Percentiles rank a stretch among this genome's conserved stretches.
These are phyloP conservation scores for Masticophis lateralis DNA, from an alignment of 2,797 vertebrate species.

Conservation along the genomic window DNA sequence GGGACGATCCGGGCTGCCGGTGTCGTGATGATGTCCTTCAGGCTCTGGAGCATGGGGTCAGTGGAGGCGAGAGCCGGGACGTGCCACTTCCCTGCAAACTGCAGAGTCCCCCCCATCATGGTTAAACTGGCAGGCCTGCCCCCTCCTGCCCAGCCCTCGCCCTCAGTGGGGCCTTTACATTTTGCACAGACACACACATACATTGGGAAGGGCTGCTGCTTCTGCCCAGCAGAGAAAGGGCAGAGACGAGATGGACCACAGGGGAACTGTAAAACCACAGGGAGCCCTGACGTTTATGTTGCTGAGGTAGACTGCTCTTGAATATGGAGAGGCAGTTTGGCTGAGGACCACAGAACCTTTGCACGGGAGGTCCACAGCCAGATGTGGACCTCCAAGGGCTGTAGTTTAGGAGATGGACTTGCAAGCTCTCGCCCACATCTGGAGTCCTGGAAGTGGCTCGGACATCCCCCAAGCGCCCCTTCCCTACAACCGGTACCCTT, in stretches of 20 bases:
- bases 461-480: background rate
- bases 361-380: background rate
- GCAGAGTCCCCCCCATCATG: background rate
- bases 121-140: background rate
- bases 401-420: background rate
- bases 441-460: background rate
- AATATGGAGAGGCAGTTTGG: background rate
- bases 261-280: background rate
- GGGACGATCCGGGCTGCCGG: background rate
- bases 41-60: constrained; percentile 32
- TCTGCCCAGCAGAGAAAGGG: background rate
- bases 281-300: background rate
- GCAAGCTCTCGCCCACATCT: background rate
- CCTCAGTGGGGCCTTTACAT: background rate
- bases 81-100: constrained; percentile 49
- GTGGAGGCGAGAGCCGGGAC: background rate
- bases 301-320: background rate
- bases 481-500: constrained; percentile 5
- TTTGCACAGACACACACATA: background rate
- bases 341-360: background rate
- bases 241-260: background rate
- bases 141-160: background rate
- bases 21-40: constrained; percentile 34
- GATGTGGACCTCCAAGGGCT: background rate
- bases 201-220: accelerated